phyloP scores from a whole-genome alignment of 2,888 invertebrate genomes.

The Aleiodes testaceus region DNA sequence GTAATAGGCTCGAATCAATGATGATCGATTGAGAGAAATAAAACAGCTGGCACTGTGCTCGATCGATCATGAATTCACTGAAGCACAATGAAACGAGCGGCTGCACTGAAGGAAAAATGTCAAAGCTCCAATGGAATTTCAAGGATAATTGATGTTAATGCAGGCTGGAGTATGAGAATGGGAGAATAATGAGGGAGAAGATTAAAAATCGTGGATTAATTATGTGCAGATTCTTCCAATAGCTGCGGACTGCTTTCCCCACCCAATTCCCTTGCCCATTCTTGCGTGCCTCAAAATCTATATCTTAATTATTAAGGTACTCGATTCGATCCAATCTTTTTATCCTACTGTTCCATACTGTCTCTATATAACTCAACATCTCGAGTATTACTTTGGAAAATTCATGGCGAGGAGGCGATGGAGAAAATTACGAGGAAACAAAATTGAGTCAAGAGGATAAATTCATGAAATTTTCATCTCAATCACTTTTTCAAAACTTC shows the following conservation, averaged over 20 bases:
- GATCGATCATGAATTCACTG: slow-evolving; percentile 26
- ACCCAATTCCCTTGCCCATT: slow-evolving; percentile 60
- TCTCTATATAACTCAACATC: slow-evolving; percentile 19
- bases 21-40: slow-evolving; percentile 10
- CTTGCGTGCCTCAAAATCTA: slow-evolving; percentile 69
- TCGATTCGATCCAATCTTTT: slow-evolving; percentile 45
- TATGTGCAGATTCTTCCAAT: slow-evolving; percentile 63
- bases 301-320: slow-evolving; percentile 57
- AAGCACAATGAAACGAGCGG: slow-evolving; percentile 13
- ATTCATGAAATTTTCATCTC: slow-evolving; percentile 16
- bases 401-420: background rate
- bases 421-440: slow-evolving; percentile 1
- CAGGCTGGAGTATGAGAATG: slow-evolving; percentile 33
- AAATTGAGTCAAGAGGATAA: too few relatives aligned
- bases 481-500: slow-evolving; percentile 36
- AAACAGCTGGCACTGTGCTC: slow-evolving; percentile 20
- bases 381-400: slow-evolving; percentile 9
- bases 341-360: slow-evolving; percentile 24
- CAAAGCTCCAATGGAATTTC: background rate
- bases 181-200: slow-evolving; percentile 23
- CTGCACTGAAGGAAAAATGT: background rate
- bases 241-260: slow-evolving; percentile 68
- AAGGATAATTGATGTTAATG: slow-evolving; percentile 25
- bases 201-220: background rate
- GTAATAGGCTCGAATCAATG: slow-evolving; percentile 5